These are phyloP conservation scores for Rotaria magnacalcarata DNA, from an alignment of 2,888 invertebrate species.

Conservation along the genomic window DNA sequence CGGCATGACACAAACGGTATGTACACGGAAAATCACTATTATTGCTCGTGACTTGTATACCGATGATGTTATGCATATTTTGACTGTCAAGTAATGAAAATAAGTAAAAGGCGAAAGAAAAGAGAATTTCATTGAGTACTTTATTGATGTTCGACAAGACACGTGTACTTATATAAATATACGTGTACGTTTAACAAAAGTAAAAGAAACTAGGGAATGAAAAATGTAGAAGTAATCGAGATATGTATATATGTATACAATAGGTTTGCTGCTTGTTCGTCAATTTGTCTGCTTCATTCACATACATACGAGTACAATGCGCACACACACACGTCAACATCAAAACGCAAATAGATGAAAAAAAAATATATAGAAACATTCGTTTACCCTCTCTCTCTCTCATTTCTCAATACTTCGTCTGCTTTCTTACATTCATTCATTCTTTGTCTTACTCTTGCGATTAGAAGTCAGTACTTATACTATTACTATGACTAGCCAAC, in stretches of 20 bases:
- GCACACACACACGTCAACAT: conserved; percentile 2
- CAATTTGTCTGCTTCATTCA: conserved; percentile 14
- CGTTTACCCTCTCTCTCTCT: neutral
- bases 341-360: conserved; percentile 5
- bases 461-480: neutral
- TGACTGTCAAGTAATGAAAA: conserved; percentile 2
- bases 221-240: conserved; percentile 16
- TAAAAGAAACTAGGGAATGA: neutral
- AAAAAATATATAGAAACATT: conserved; percentile 17
- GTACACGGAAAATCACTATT: conserved; percentile 19
- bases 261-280: conserved; percentile 7
- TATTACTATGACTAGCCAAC: neutral
- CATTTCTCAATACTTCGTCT: neutral
- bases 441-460: neutral
- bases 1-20: conserved; percentile 21
- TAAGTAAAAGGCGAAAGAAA: neutral
- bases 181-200: neutral
- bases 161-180: conserved; percentile 1
- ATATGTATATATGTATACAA: neutral
- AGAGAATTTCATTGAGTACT: neutral
- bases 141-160: neutral
- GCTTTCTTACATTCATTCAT: neutral
- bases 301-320: neutral
- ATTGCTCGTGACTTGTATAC: conserved; percentile 17
- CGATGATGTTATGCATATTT: neutral